These are phyloP conservation scores for Mesembrinibis cayennensis DNA, from an alignment of 2,113 vertebrate species.

Conservation along the genomic window DNA sequence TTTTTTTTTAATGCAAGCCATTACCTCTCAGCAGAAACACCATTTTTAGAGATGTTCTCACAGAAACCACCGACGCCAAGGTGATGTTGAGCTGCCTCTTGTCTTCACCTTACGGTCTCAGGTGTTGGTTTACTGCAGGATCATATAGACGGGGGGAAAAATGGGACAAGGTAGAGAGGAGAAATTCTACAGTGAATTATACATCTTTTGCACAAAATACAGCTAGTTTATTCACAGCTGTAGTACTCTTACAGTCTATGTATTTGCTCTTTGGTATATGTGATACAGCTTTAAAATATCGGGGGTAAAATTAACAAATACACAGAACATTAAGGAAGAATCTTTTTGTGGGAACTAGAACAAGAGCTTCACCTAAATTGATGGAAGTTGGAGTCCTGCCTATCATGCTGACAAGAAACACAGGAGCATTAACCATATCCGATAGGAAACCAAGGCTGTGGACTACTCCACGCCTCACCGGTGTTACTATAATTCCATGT, in stretches of 20 bases:
- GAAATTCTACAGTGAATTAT: background rate
- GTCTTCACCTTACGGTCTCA: background rate
- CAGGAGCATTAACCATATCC: fast-evolving
- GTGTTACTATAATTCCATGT: fast-evolving
- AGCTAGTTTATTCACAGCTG: background rate
- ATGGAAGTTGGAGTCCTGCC: background rate
- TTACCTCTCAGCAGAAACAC: background rate
- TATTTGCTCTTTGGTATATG: background rate
- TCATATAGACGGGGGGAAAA: background rate
- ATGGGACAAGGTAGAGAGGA: background rate
- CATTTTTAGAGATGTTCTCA: background rate
- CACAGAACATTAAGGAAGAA: background rate
- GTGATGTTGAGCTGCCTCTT: background rate
- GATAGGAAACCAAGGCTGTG: background rate
- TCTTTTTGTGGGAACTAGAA: background rate
- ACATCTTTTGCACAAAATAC: background rate
- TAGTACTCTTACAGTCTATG: background rate
- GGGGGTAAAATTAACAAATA: background rate
- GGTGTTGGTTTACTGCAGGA: background rate
- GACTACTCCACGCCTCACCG: background rate
- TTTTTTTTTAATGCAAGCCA: background rate
- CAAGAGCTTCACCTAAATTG: background rate
- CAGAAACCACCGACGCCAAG: background rate
- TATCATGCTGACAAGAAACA: background rate
- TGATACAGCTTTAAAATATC: background rate